Conservation (phyloP, 2,113 vertebrate species). For the Hippocampus guttulatus region DNA sequence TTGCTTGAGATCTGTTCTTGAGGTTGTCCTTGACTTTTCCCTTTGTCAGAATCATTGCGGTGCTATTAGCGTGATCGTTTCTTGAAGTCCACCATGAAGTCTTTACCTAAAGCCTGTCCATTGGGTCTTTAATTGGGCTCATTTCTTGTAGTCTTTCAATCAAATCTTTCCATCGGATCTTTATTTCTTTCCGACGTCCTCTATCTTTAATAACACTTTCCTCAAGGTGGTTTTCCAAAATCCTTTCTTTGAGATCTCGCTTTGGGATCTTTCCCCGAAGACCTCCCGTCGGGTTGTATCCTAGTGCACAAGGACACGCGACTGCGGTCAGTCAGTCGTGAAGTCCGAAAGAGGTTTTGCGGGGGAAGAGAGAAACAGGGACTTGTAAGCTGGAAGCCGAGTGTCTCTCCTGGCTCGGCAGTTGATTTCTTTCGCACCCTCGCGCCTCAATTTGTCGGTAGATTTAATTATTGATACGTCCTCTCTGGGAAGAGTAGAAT, state of each 20-base stretch:
- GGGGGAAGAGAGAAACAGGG: not conserved
- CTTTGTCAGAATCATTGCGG: too few relatives aligned
- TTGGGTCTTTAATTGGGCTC: too few relatives aligned
- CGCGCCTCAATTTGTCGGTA: conserved; percentile 43
- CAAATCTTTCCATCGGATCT: too few relatives aligned
- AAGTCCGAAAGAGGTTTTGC: not conserved
- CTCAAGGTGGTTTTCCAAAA: not conserved
- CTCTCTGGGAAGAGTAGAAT: conserved; percentile 43
- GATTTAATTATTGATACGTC: conserved; percentile 70
- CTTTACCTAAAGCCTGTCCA: too few relatives aligned
- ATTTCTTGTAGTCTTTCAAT: too few relatives aligned
- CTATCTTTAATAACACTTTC: not conserved
- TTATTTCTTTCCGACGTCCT: not conserved
- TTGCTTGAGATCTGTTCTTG: not conserved
- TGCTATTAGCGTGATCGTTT: too few relatives aligned
- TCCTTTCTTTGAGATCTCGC: not conserved
- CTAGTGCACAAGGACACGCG: conserved; percentile 1
- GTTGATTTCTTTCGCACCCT: conserved; percentile 56
- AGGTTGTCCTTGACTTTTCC: too few relatives aligned
- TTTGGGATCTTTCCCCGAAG: not conserved
- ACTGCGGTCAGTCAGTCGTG: not conserved
- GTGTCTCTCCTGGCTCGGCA: conserved; percentile 21
- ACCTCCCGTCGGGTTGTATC: not conserved
- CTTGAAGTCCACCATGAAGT: too few relatives aligned
- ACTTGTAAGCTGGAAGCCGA: not conserved